These are phyloP conservation scores for Augochlora pura DNA, from an alignment of 1,140 invertebrate species.

Conservation along the genomic window DNA sequence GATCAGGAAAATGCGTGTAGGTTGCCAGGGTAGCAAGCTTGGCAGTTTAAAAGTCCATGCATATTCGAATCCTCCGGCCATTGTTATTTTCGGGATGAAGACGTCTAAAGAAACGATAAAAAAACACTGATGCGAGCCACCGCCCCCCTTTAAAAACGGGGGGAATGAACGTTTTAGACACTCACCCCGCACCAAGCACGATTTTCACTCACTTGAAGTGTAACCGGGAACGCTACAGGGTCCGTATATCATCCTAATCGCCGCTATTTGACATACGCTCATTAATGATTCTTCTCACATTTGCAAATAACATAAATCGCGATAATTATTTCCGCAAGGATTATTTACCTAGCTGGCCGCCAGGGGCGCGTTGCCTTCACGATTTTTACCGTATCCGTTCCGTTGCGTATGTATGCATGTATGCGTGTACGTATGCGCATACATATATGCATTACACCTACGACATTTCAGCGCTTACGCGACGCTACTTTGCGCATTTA, in stretches of 20 bases:
- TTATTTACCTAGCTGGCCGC: slow-evolving; percentile 65
- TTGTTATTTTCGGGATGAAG: slow-evolving; percentile 67
- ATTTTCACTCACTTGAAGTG: slow-evolving; percentile 48
- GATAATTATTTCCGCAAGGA: slow-evolving; percentile 76
- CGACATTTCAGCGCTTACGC: slow-evolving; percentile 54
- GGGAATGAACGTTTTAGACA: slow-evolving; percentile 58
- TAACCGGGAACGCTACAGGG: slow-evolving; percentile 42
- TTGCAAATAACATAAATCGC: slow-evolving; percentile 76
- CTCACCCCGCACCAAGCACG: slow-evolving; percentile 60
- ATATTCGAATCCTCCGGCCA: slow-evolving; percentile 55
- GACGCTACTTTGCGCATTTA: slow-evolving; percentile 66
- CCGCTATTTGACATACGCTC: slow-evolving; percentile 65
- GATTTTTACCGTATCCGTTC: slow-evolving; percentile 42
- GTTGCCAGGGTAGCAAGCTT: slow-evolving; percentile 40
- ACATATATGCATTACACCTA: slow-evolving; percentile 12
- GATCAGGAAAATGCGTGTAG: slow-evolving; percentile 43
- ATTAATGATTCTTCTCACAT: slow-evolving; percentile 70
- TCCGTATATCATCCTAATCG: slow-evolving; percentile 60
- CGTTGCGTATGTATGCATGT: slow-evolving; percentile 3
- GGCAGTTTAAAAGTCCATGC: slow-evolving; percentile 40
- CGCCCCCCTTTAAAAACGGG: slow-evolving; percentile 69
- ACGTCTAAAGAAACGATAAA: slow-evolving; percentile 63
- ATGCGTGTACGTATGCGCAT: too few species aligned
- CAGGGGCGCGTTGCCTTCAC: slow-evolving; percentile 67
- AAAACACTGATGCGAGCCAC: slow-evolving; percentile 71